Base-by-base conservation (phyloP, 2,888 invertebrate species). In the Nineta flava region DNA sequence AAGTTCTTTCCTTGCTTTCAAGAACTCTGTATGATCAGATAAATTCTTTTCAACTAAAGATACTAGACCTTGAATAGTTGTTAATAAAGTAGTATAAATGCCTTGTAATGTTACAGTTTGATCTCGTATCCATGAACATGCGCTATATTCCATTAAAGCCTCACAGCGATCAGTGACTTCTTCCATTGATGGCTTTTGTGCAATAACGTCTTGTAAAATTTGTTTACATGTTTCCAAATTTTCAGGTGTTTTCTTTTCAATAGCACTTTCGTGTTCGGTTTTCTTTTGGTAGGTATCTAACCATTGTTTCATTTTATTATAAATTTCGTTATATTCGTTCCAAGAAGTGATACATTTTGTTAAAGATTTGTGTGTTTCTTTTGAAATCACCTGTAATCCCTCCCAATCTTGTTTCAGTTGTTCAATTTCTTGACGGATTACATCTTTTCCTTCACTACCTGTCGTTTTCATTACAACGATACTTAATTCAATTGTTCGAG, bases 41-140 rank as follows among this genome's bases (percentile, higher is more conserved):
- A 94, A 70, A 64, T 87, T 90, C 70, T 91, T 90, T 62, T 94
- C 91, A 10, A 92, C 83, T 61, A 84, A 85, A 1, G 87, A 83
- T 16, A 91, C 83, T 40, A 90, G 70, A 61, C 78, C 82, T 71
- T 92, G 91, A 26, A 83, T 81, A 54, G 79, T 79, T 1, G 87
- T 85, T 26, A 91, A 64, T 12, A 91, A 65, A 55, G 81, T 79
- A 0, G 87, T 85, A 60, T 91, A 92, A 51, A 79, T 77, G 2
- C 85, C 81, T 68, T 92, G 91, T 0, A 87, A 68, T 59, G 84
- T 83, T 1, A 90, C 84, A 3, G 88, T 87, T 64, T 87, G 84
- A 61, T 92, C 91, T 17, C 92, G 76, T 1, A 90, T 86, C 75
- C 85, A 82, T 15, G 83, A 79, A 59, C 85, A 83, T 31, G 88